Base-by-base conservation (phyloP, 1,140 invertebrate genomes). In the Caerostris extrusa region DNA sequence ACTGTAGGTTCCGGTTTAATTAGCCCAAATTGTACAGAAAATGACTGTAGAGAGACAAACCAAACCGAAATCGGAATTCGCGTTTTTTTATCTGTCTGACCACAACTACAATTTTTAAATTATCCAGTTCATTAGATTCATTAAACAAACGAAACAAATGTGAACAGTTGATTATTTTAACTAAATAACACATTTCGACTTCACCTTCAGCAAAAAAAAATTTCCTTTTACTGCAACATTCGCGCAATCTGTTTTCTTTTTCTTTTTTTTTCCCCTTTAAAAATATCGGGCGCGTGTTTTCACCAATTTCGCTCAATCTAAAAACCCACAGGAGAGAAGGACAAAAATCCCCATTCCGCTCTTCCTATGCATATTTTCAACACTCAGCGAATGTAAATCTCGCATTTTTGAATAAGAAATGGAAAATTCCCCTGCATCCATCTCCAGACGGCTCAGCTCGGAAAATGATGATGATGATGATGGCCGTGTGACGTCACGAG, bases 401-500 rank as follows among this genome's bases (percentile, higher is more conserved):
- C 57, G 56, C 58, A 88, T 93, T 93, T 56, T 67, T 14, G 34
- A 58, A 67, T 64, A 58, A 89, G 92, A 93, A 93, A 93, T 93
- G 92, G 92, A 89, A 93, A 93, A 93, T 93, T 88, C 89, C 92
- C 82, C 83, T 57, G 12, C 19, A 61, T 55, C 64, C 85, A 55
- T 55, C 67, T 34, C 57, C 61, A 53, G 19, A 89, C 67, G 61
- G 55, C 64, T 93, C 67, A 88, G 19, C 85, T 64, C 56, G 64
- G 90, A 56, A 93, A 93, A 93, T 93, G 92, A 93, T 93, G 92
- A 93, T 93, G 92, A 93, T 93, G 92, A 93, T 93, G 91, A 93
- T 87, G 69, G 64, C 69, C 71, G n/a, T 19, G 69, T 93, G 92
- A 93, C 92, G 85, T 93, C 85, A 93, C 83, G 12, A 71, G 53